A percentile compares a stretch with the other conserved stretches of the same genome.
These are phyloP conservation scores for Drosophila testacea DNA, from an alignment of 2,888 invertebrate species.

Conservation along the genomic window DNA sequence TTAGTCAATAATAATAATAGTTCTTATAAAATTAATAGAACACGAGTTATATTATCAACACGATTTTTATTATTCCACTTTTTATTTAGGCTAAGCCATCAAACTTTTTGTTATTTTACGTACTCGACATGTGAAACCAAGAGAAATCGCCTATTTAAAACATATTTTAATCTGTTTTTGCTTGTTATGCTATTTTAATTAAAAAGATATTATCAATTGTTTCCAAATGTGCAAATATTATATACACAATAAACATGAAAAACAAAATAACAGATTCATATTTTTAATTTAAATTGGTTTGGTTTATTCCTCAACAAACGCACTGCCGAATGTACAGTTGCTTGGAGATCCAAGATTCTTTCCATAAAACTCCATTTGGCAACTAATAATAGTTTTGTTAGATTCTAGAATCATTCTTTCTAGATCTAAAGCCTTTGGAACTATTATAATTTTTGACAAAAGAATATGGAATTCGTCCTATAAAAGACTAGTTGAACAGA, in stretches of 20 bases:
- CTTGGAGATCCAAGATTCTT: too few species aligned
- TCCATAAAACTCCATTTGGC: too few species aligned
- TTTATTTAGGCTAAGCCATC: constrained; percentile 66
- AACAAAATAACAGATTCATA: not conserved
- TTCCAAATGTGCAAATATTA: constrained; percentile 57
- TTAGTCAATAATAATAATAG: constrained; percentile 44
- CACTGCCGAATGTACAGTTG: too few species aligned
- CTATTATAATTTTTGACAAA: too few species aligned
- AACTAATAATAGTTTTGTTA: too few species aligned
- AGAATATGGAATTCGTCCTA: too few species aligned
- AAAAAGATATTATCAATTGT: constrained; percentile 75
- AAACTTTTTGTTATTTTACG: constrained; percentile 51
- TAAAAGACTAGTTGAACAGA: too few species aligned
- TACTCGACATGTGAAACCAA: constrained; percentile 54
- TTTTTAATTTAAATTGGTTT: not conserved
- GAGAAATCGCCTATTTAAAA: constrained; percentile 41
- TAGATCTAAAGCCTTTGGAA: too few species aligned
- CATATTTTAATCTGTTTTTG: constrained; percentile 46
- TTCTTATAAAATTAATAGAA: constrained; percentile 21
- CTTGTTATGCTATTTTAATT: constrained; percentile 65
- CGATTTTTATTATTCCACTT: constrained; percentile 40
- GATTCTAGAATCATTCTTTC: too few species aligned
- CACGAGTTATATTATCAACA: constrained; percentile 36
- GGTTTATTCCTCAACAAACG: too few species aligned
- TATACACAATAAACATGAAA: constrained; percentile 41